Evolutionary conservation across 2,113 vertebrate genomes (phyloP).

Genomic region (Sprattus sprattus): DNA sequence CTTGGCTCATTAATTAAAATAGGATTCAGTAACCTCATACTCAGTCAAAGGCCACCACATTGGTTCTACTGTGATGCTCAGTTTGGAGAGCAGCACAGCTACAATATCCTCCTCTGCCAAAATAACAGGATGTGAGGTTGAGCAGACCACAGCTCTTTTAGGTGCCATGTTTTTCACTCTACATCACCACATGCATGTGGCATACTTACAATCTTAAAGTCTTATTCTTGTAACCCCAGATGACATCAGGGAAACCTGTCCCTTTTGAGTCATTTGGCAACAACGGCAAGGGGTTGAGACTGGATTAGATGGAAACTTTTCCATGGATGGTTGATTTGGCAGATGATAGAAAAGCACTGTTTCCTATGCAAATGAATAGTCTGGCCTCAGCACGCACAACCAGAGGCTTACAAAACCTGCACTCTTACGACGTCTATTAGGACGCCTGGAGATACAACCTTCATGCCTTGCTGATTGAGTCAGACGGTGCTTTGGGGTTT

Average conservation of each 20-base stretch:
- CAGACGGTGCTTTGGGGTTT: constrained; percentile 43
- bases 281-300: neutral
- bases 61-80: neutral
- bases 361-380: neutral
- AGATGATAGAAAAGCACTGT: neutral
- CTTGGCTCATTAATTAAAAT: neutral
- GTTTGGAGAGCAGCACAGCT: neutral
- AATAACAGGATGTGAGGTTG: constrained; percentile 12
- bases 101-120: neutral
- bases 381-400: constrained; percentile 50
- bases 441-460: neutral
- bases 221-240: neutral
- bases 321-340: neutral
- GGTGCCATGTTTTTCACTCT: neutral
- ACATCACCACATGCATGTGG: neutral
- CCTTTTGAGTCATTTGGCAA: neutral
- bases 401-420: neutral
- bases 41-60: too few species aligned
- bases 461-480: constrained; percentile 44
- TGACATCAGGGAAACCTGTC: neutral
- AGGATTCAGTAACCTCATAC: too few species aligned
- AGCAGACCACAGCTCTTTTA: neutral
- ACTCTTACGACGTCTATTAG: neutral
- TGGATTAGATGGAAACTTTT: neutral
- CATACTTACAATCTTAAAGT: neutral